Conservation (phyloP, 2,113 vertebrate species). For the Maylandia zebra region DNA sequence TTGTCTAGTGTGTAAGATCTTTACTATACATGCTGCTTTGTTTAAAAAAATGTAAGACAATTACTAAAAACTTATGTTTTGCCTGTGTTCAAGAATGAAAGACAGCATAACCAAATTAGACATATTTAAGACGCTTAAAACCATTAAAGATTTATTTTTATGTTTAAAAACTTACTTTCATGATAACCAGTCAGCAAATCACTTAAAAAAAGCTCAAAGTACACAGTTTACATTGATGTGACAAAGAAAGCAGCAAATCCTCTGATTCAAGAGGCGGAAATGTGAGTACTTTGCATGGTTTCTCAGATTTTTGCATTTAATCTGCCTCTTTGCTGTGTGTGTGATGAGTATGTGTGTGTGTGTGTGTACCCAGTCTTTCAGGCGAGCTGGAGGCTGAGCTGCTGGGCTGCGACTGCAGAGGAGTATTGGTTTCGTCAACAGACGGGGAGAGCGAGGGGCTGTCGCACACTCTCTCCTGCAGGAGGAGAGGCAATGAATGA, state of each 20-base stretch:
- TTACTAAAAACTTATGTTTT: not conserved
- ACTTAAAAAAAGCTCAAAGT: not conserved
- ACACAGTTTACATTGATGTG: not conserved
- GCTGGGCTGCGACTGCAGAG: constrained; percentile 82
- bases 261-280: not conserved
- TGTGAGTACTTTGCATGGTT: not conserved
- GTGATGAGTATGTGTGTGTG: not conserved
- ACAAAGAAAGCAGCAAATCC: not conserved
- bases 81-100: not conserved
- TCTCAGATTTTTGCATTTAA: not conserved
- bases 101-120: not conserved
- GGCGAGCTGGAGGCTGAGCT: constrained; percentile 88
- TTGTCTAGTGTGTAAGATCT: not conserved
- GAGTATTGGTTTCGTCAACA: constrained; percentile 80
- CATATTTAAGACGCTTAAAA: not conserved
- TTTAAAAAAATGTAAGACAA: not conserved
- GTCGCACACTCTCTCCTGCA: constrained; percentile 81
- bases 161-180: not conserved
- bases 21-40: not conserved
- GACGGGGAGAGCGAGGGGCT: constrained; percentile 83
- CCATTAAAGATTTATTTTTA: not conserved
- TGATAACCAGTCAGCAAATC: not conserved
- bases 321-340: not conserved
- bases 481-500: not conserved
- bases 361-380: constrained; percentile 75